Evolutionary conservation across 2,113 vertebrate species (phyloP).

Genomic region (Psettodes erumei): DNA sequence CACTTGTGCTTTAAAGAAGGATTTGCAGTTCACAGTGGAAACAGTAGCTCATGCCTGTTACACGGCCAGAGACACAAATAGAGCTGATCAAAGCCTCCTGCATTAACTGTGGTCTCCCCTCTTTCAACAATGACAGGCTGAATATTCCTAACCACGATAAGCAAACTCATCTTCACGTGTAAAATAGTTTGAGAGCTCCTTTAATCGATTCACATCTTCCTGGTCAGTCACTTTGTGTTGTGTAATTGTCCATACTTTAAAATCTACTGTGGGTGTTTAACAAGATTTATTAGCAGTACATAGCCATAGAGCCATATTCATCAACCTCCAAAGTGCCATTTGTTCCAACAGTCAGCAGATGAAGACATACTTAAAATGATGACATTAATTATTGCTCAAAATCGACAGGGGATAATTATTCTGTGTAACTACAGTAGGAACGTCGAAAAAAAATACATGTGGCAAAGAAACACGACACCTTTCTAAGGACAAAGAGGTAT

Average conservation of each 20-base stretch:
- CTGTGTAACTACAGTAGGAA: not conserved
- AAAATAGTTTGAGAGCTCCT: not conserved
- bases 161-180: not conserved
- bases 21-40: not conserved
- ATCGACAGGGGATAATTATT: not conserved
- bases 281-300: constrained; percentile 66
- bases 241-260: not conserved
- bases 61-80: not conserved
- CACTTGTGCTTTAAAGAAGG: not conserved
- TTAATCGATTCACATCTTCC: not conserved
- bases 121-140: not conserved
- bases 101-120: not conserved
- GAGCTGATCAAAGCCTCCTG: not conserved
- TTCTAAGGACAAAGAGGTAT: constrained; percentile 29
- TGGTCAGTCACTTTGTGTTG: not conserved
- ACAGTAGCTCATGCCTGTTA: not conserved
- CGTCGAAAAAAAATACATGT: constrained; percentile 17
- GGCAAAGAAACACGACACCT: too few relatives aligned
- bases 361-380: constrained; percentile 18
- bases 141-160: not conserved
- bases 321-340: constrained; percentile 49
- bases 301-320: constrained; percentile 42
- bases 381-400: constrained; percentile 56
- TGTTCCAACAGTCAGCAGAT: constrained; percentile 48
- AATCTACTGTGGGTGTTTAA: constrained; percentile 34